These are phyloP conservation scores for Lanius collurio DNA, from an alignment of 2,113 vertebrate genomes.

Conservation along the genomic window DNA sequence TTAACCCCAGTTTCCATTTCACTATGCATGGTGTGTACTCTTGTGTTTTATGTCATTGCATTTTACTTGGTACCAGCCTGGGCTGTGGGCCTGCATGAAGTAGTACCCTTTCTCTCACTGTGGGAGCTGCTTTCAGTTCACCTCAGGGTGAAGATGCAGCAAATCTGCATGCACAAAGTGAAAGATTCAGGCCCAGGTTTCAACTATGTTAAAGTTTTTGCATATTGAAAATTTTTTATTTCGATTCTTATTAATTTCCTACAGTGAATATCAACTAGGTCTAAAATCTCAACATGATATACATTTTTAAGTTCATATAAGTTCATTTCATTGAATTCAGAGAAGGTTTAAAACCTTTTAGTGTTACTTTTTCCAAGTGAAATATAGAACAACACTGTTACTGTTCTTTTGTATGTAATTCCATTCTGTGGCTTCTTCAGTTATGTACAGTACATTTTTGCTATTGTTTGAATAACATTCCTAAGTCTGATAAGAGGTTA, in stretches of 20 bases:
- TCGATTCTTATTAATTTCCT: neutral
- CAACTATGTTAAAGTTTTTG: neutral
- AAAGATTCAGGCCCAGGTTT: neutral
- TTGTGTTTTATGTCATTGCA: neutral
- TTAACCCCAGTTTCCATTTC: neutral
- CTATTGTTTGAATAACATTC: neutral
- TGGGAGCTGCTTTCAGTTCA: neutral
- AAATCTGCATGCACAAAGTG: neutral
- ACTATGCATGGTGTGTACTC: fast-evolving
- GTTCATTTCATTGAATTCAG: neutral
- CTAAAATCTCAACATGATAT: neutral
- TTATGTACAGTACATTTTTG: neutral
- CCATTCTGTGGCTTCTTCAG: neutral
- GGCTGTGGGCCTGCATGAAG: neutral
- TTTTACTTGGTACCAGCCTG: neutral
- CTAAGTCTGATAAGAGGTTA: neutral
- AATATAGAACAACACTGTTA: neutral
- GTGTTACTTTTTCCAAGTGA: neutral
- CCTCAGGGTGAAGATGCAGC: neutral
- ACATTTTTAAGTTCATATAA: neutral
- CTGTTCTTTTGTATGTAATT: neutral
- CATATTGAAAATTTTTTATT: neutral
- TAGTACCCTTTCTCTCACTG: neutral
- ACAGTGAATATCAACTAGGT: neutral
- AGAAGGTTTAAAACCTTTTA: neutral